Evolutionary conservation across 2,888 invertebrate species (phyloP).

Genomic region (Tetragnatha montana): DNA sequence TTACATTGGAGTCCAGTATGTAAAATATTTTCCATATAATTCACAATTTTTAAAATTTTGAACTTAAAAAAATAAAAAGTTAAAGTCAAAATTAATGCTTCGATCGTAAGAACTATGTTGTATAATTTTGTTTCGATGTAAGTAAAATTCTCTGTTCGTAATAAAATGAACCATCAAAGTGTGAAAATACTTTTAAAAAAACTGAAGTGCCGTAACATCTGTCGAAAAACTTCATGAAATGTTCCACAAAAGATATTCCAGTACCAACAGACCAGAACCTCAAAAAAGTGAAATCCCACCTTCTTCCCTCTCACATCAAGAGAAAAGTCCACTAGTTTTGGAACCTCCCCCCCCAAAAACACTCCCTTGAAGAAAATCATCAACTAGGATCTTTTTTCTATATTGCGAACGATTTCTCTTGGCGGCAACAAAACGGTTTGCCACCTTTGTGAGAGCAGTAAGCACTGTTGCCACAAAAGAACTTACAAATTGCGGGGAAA

Average conservation of each 20-base stretch:
- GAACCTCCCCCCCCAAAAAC: background rate
- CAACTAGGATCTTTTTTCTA: background rate
- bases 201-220: background rate
- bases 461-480: constrained; percentile 31
- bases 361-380: background rate
- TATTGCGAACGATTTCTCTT: constrained; percentile 27
- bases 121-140: no score
- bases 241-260: background rate
- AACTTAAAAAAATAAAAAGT: no score
- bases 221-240: background rate
- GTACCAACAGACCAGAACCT: background rate
- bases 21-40: no score
- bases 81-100: no score
- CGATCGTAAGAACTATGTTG: no score
- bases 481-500: constrained; percentile 23
- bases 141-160: no score
- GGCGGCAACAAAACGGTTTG: constrained; percentile 32
- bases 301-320: background rate
- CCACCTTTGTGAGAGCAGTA: constrained; percentile 10
- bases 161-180: no score
- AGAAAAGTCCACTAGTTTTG: background rate
- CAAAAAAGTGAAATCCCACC: background rate
- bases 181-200: no score
- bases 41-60: no score
- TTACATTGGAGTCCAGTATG: no score